Base-by-base conservation (phyloP, 2,888 invertebrate species). In the Microctonus brassicae region DNA sequence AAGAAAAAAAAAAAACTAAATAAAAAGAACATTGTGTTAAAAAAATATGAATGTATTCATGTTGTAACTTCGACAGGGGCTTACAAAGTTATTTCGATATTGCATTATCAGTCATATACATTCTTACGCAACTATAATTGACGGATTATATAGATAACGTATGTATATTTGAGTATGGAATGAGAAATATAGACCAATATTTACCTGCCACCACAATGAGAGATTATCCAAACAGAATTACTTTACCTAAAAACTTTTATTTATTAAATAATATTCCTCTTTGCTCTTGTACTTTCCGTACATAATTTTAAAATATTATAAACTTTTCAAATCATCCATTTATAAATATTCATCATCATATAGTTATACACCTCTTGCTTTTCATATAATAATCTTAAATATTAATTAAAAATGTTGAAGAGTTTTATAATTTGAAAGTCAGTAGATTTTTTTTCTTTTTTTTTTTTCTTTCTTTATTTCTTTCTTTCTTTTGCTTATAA, bases 211-310 rank as follows among this genome's bases (percentile, higher is more conserved):
- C 24, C 63, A 74, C 80, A 81, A 78, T 82, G 82, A 83, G 80
- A 79, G 84, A 85, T 85, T 78, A 82, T 69, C 75, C 78, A 83
- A 83, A n/a, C n/a, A 82, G 47, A 82, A 85, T 85, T 80, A 81
- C 79, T 73, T 76, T 81, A 83, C 83, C 80, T 83, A 78, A n/a
- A n/a, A n/a, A n/a, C n/a, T n/a, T n/a, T n/a, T n/a, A n/a, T n/a
- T n/a, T n/a, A n/a, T n/a, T n/a, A n/a, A n/a, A n/a, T n/a, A n/a
- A n/a, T n/a, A n/a, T n/a, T n/a, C n/a, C n/a, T n/a, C n/a, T n/a
- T n/a, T n/a, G n/a, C n/a, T n/a, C n/a, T n/a, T n/a, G n/a, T n/a
- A n/a, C n/a, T n/a, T n/a, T n/a, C n/a, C n/a, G n/a, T n/a, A n/a
- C n/a, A n/a, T n/a, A n/a, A n/a, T n/a, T n/a, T n/a, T n/a, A n/a